Evolutionary conservation across 2,888 invertebrate genomes (phyloP).

Genomic region (Platypus cylindrus): DNA sequence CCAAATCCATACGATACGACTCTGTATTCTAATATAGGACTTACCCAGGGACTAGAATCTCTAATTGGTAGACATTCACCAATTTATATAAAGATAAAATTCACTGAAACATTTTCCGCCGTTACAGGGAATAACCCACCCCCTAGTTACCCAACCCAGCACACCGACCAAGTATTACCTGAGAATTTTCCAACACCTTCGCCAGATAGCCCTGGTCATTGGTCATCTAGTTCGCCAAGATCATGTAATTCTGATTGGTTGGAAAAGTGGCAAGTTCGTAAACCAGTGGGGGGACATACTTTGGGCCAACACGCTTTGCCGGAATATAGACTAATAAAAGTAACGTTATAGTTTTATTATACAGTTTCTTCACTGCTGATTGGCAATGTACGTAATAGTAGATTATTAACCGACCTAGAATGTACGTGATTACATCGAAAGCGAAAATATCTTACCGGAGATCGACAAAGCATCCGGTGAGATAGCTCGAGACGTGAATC

Average conservation of each 20-base stretch:
- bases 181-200: constrained; percentile 92
- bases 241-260: constrained; percentile 92
- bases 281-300: constrained; percentile 29
- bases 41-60: constrained; percentile 31
- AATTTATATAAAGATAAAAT: no score
- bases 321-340: constrained; percentile 73
- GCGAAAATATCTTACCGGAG: no score
- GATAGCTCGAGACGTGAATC: no score
- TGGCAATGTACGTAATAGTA: no score
- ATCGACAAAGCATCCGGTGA: no score
- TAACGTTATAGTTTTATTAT: no score
- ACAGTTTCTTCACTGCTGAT: no score
- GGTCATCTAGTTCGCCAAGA: constrained; percentile 90
- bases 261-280: constrained; percentile 71
- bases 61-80: constrained; percentile 24
- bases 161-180: constrained; percentile 58
- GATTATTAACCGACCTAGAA: no score
- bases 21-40: constrained; percentile 68
- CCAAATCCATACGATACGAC: constrained; percentile 78
- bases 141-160: constrained; percentile 75
- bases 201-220: constrained; percentile 91
- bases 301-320: constrained; percentile 32
- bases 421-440: no score
- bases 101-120: neutral
- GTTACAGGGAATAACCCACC: no score